phyloP scores from a whole-genome alignment of 2,888 invertebrate genomes.

The Tromatobia lineatoria region DNA sequence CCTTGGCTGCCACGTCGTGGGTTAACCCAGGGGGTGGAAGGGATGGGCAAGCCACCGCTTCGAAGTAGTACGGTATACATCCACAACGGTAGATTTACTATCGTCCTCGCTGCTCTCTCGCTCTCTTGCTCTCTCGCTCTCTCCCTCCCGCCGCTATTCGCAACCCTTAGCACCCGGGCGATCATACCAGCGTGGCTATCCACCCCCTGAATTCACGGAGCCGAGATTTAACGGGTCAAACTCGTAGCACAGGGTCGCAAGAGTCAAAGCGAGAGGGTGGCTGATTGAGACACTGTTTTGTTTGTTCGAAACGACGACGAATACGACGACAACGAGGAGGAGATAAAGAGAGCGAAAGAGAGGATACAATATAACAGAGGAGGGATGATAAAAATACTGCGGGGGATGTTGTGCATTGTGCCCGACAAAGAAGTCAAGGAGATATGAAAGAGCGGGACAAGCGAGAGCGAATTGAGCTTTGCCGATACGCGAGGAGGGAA shows the following conservation, averaged over 20 bases:
- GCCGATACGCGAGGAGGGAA: conserved; percentile 30
- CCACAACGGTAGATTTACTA: conserved; percentile 66
- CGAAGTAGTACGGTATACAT: conserved; percentile 56
- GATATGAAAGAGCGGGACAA: conserved; percentile 21
- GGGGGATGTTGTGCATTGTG: conserved; percentile 24
- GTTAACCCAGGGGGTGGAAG: conserved; percentile 19
- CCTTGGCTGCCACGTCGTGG: conserved; percentile 73
- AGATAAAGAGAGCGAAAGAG: conserved; percentile 22
- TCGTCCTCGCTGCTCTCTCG: conserved; percentile 46
- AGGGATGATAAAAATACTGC: conserved; percentile 56
- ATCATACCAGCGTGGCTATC: conserved; percentile 65
- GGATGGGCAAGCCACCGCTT: conserved; percentile 46
- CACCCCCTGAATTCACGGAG: conserved; percentile 69
- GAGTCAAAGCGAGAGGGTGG: conserved; percentile 79
- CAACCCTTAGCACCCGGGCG: conserved; percentile 73
- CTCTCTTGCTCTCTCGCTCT: conserved; percentile 52
- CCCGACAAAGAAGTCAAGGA: conserved; percentile 44
- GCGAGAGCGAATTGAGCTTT: conserved; percentile 38
- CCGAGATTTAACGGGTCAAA: conserved; percentile 84
- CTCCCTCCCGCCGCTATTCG: conserved; percentile 14
- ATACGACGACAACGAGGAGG: background rate
- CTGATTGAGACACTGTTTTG: conserved; percentile 84
- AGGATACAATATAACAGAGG: conserved; percentile 27
- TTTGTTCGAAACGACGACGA: conserved; percentile 76
- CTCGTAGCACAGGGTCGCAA: conserved; percentile 47